Base-by-base conservation (phyloP, 1,140 invertebrate species). In the Vanessa tameamea region DNA sequence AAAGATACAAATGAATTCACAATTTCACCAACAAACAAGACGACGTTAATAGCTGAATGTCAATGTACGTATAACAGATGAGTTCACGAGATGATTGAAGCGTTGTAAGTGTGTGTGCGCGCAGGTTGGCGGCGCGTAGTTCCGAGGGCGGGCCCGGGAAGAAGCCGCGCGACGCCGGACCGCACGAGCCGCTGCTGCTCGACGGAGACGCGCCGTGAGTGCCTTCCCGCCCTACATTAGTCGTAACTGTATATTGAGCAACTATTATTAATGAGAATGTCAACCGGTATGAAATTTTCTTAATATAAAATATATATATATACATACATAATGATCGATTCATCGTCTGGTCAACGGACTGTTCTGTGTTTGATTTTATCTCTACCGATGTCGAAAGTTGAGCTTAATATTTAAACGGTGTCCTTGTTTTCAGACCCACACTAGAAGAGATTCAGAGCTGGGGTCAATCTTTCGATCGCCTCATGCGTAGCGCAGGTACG, bases 401-500 rank as follows among this genome's bases (percentile, higher is more conserved):
- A 43, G 37, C 8, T 43, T 43, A 43, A 43, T 43, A 43, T 5
- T 9, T 43, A 43, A 8, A 43, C 37, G 37, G 9, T 43, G 37
- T n/a, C 23, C 6, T 59, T 12, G 7, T 14, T 96, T 95, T 61
- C 94, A 98, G 97, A 83, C 96, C 97, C 79, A 95, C 96, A 75
- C 93, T 98, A 86, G 98, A 99, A 83, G 98, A 99, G 93, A 97
- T 99, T 78, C 95, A 97, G 84, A 95, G 96, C 82, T 99, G 98
- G 98, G 97, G 97, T 57, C 97, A 97, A 90, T 98, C 98, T 68
- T 99, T 99, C 92, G 98, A 99, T 85, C 97, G 96, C 89, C 95
- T 99, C 83, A 99, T 99, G 98, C 97, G 95, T 85, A 98, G 95
- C 93, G 91, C 95, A 90, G 95, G 96, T 97, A 94, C 94, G 93